phyloP scores from a whole-genome alignment of 2,797 vertebrate species.

The Tarsius wallacei region DNA sequence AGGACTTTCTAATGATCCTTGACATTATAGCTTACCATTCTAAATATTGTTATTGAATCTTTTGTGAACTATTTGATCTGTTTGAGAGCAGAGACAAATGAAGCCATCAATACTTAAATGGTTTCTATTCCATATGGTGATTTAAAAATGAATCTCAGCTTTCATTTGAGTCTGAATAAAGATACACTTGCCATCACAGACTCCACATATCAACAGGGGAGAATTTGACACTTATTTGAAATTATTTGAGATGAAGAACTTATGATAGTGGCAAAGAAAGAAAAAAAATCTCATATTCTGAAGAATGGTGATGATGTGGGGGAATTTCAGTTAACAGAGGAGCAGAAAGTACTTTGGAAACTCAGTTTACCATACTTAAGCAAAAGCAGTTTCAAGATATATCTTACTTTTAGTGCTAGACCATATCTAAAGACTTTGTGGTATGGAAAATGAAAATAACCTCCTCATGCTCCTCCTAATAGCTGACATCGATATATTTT shows the following conservation, averaged over 20 bases:
- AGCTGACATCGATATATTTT: neutral
- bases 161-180: conserved; percentile 46
- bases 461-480: neutral
- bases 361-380: neutral
- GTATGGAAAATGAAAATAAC: neutral
- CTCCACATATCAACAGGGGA: neutral
- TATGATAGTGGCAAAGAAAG: neutral
- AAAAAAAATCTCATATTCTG: neutral
- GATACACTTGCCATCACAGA: neutral
- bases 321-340: neutral
- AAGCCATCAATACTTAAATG: conserved; percentile 35
- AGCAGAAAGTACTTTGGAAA: neutral
- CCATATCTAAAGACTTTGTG: neutral
- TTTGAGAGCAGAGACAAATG: conserved; percentile 69
- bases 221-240: neutral
- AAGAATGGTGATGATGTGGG: neutral
- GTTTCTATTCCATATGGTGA: conserved; percentile 46
- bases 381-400: neutral
- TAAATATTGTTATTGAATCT: conserved; percentile 53
- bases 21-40: conserved; percentile 43
- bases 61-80: conserved; percentile 52
- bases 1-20: conserved; percentile 60
- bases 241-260: neutral
- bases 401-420: neutral
- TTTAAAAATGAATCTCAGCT: conserved; percentile 62